Conservation (phyloP, 92 coral and sea anemone species). For the Ricordea florida region DNA sequence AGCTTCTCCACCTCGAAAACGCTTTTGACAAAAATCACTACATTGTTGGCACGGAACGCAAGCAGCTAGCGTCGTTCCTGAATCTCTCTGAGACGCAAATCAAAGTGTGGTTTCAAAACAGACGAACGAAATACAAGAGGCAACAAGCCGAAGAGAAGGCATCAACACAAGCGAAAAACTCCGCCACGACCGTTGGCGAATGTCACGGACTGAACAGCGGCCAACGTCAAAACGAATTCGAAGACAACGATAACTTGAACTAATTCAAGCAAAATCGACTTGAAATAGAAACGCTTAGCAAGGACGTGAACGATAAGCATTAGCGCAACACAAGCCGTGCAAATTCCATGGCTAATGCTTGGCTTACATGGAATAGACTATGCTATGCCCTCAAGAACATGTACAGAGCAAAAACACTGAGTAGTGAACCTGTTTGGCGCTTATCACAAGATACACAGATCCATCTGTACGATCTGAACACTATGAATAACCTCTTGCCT, state of each 20-base stretch:
- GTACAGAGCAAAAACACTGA: no score
- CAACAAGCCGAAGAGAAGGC: conserved; percentile 94
- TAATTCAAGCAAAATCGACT: no score
- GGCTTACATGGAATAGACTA: no score
- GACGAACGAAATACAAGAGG: conserved; percentile 89
- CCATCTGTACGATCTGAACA: no score
- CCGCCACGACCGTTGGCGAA: conserved; percentile 39
- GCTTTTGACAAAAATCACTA: conserved; percentile 97
- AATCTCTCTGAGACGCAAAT: conserved; percentile 94
- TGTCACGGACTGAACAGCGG: conserved; percentile 53
- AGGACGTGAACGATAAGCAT: no score
- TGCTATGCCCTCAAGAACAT: no score
- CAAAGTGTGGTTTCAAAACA: conserved; percentile 96
- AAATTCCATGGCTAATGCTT: no score
- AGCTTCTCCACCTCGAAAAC: conserved; percentile 86
- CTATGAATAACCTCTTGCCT: no score
- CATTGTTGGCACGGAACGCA: conserved; percentile 92
- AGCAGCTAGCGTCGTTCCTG: conserved; percentile 85
- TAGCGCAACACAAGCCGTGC: no score
- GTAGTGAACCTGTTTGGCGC: no score
- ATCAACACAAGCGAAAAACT: conserved; percentile 48
- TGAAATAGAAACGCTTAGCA: no score
- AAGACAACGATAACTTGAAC: conserved; percentile 36
- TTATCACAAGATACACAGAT: no score
- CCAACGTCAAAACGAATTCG: conserved; percentile 50